phyloP scores from a whole-genome alignment of 2,888 invertebrate genomes.

The Drosophila pegasa region DNA sequence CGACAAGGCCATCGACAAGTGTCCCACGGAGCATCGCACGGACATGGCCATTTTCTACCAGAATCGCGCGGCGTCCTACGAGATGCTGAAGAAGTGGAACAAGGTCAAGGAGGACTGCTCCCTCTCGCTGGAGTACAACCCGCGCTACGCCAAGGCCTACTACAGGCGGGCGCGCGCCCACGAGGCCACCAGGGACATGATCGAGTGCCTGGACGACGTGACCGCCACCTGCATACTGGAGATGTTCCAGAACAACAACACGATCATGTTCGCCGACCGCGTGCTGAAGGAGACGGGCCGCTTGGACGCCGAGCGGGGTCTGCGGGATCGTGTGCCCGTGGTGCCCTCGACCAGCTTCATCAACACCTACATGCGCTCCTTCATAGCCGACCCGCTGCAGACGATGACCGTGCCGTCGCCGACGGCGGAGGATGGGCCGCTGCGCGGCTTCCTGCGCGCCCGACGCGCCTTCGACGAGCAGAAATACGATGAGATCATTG shows the following conservation, averaged over 20 bases:
- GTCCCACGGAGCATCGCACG: conserved; percentile 89
- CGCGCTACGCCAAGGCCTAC: conserved; percentile 94
- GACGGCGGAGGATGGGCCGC: conserved; percentile 51
- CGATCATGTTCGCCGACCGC: conserved; percentile 93
- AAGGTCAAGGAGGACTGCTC: conserved; percentile 95
- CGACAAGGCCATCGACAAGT: conserved; percentile 96
- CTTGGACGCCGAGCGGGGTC: conserved; percentile 90
- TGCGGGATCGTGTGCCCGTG: conserved; percentile 88
- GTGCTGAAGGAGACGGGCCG: conserved; percentile 90
- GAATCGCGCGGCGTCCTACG: conserved; percentile 97
- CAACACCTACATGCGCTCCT: conserved; percentile 94
- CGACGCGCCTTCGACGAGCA: conserved; percentile 89
- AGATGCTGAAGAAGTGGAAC: conserved; percentile 94
- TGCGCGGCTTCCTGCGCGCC: conserved; percentile 89
- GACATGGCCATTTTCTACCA: conserved; percentile 97
- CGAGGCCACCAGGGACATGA: conserved; percentile 92
- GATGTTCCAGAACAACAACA: conserved; percentile 92
- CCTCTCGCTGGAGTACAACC: conserved; percentile 93
- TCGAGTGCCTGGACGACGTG: conserved; percentile 94
- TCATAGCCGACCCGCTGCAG: conserved; percentile 93
- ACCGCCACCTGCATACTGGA: conserved; percentile 97
- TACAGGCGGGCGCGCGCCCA: conserved; percentile 92
- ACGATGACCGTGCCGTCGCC: conserved; percentile 84
- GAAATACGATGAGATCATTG: conserved; percentile 91
- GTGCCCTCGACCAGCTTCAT: conserved; percentile 95